phyloP scores from a whole-genome alignment of 2,797 vertebrate genomes.

The Molossus alvarezi region DNA sequence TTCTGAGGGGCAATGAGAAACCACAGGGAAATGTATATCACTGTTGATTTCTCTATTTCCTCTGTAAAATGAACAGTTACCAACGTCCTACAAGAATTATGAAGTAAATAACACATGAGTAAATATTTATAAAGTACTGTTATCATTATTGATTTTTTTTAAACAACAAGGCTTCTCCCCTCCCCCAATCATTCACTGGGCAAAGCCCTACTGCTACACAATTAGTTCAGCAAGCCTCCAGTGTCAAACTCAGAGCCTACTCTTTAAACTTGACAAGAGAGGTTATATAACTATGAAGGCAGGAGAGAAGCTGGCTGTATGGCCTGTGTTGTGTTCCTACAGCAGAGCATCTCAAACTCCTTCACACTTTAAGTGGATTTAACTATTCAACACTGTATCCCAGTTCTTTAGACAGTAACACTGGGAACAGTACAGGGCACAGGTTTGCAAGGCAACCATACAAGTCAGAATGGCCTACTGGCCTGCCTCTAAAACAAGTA shows the following conservation, averaged over 20 bases:
- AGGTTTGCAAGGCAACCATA: constrained; percentile 43
- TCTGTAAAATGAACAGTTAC: constrained; percentile 80
- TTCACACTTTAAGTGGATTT: constrained; percentile 48
- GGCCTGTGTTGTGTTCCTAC: constrained; percentile 38
- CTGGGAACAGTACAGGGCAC: background rate
- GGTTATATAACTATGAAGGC: constrained; percentile 13
- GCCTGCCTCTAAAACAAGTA: constrained; percentile 50
- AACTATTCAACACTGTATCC: constrained; percentile 56
- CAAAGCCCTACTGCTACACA: constrained; percentile 69
- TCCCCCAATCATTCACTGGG: constrained; percentile 19
- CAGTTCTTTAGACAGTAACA: constrained; percentile 48
- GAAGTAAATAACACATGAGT: constrained; percentile 39
- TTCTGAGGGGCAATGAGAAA: constrained; percentile 82
- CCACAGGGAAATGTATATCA: constrained; percentile 82
- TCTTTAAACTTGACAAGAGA: background rate
- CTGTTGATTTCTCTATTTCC: constrained; percentile 82
- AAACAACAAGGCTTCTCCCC: constrained; percentile 55
- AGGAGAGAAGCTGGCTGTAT: constrained; percentile 37
- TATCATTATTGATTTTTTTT: constrained; percentile 61
- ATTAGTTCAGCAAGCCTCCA: constrained; percentile 44
- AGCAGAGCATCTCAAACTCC: background rate
- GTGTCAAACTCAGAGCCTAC: constrained; percentile 26
- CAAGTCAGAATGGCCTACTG: constrained; percentile 2
- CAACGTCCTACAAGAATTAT: constrained; percentile 76
- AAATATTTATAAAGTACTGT: constrained; percentile 76